Evolutionary conservation across 2,797 vertebrate genomes (phyloP), one percentile per base, ranked within the genome.

Genomic region (Lagorchestes hirsutus): DNA sequence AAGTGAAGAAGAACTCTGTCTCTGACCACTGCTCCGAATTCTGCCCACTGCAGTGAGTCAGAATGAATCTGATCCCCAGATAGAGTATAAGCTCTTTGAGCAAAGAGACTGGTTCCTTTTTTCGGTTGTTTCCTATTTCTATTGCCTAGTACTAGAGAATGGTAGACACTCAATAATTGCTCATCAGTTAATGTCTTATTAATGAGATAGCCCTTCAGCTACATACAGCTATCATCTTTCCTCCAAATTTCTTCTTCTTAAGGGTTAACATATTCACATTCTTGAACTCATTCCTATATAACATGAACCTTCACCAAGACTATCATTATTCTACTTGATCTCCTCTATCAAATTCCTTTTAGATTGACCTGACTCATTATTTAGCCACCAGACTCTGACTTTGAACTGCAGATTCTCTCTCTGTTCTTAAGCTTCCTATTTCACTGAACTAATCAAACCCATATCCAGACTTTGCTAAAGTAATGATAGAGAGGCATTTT

Each of bases 331-430:
- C 40, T 82, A 82, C 9, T 82, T 82, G 40, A 0, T 46, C 74
- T 46, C 18, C 9, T 82, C 40, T 27, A 46, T 46, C 18, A 46
- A 82, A 46, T 22, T 82, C 18, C 22, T 82, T 82, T 67, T 82
- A 55, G 22, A 95, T n/a, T 95, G 46, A 96, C 90, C 54, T 55
- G n/a, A 54, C 40, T 93, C 50, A 90, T 97, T 87, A 96, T 87
- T 92, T 94, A 96, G 62, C 34, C 93, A 46, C 90, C 18, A 95
- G 27, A 82, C 28, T 62, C 55, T 90, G 91, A 93, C 87, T 96
- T 87, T 93, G 59, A 93, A 92, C 50, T 59, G 0, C 22, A 31
- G 54, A 94, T 91, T 5, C 14, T 59, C 2, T 9, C 34, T 22
- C 87, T 90, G 50, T 93, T 54, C 93, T n/a, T 92, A 1, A 91